Conservation (phyloP, 2,888 invertebrate species). For the Notodonta ziczac region DNA sequence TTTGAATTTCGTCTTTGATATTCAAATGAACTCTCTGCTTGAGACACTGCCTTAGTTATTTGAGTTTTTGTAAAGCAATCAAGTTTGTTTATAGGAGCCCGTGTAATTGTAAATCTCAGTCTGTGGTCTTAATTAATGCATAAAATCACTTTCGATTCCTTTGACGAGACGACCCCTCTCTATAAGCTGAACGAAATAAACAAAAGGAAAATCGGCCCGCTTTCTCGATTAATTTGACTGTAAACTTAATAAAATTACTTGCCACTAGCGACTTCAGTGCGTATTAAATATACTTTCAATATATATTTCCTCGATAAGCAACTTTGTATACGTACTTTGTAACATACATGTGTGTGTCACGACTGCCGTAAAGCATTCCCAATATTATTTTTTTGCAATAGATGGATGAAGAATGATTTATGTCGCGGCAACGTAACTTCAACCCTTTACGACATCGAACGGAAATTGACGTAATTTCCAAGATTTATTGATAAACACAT, state of each 20-base stretch:
- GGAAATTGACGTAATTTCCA: conserved; percentile 36
- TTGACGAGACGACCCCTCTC: conserved; percentile 57
- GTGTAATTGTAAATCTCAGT: conserved; percentile 83
- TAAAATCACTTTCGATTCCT: conserved; percentile 71
- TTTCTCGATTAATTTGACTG: conserved; percentile 48
- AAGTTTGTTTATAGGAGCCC: conserved; percentile 81
- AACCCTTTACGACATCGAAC: conserved; percentile 32
- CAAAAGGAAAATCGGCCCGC: conserved; percentile 50
- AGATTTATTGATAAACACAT: conserved; percentile 44
- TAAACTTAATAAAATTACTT: conserved; percentile 30
- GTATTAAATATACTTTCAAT: conserved; percentile 28
- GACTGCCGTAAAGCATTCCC: conserved; percentile 18
- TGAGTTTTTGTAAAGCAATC: conserved; percentile 85
- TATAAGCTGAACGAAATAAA: conserved; percentile 59
- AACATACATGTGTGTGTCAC: conserved; percentile 13
- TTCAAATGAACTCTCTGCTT: conserved; percentile 83
- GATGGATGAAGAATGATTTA: conserved; percentile 40
- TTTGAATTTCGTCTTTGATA: conserved; percentile 85
- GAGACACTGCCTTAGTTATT: conserved; percentile 85
- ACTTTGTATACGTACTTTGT: neutral
- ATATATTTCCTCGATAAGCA: conserved; percentile 12
- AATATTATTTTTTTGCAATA: conserved; percentile 34
- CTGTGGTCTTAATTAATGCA: conserved; percentile 81
- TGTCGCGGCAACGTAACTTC: conserved; percentile 34
- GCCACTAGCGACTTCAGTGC: conserved; percentile 21